These are phyloP conservation scores for Enteromius thamalakanensis DNA, from an alignment of 2,797 vertebrate genomes.

Conservation along the genomic window DNA sequence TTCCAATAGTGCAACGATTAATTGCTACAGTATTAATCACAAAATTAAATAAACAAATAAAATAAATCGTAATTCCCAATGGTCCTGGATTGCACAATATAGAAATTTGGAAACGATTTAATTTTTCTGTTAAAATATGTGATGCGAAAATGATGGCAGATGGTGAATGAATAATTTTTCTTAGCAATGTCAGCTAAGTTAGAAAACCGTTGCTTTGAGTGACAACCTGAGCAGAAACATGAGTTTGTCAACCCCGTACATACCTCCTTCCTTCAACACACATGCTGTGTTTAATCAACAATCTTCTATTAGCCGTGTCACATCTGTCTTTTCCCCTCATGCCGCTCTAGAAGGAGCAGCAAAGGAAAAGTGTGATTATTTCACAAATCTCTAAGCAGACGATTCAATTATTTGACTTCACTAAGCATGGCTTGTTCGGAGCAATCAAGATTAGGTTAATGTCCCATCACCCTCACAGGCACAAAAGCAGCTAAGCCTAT, in stretches of 20 bases:
- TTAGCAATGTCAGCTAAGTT: background rate
- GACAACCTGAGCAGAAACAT: constrained; percentile 25
- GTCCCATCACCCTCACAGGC: constrained; percentile 40
- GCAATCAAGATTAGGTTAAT: constrained; percentile 53
- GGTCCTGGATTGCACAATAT: background rate
- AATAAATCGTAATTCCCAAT: no score
- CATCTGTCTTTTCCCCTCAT: constrained; percentile 34
- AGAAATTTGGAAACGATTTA: background rate
- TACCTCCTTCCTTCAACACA: constrained; percentile 31
- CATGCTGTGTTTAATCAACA: constrained; percentile 50
- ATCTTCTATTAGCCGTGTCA: constrained; percentile 35
- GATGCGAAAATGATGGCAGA: background rate
- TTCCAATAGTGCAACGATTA: background rate
- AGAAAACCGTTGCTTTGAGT: constrained; percentile 3
- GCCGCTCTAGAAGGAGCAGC: constrained; percentile 15
- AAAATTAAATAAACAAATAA: no score
- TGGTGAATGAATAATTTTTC: background rate
- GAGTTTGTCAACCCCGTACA: background rate
- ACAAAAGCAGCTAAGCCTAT: constrained; percentile 37
- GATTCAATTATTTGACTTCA: constrained; percentile 52
- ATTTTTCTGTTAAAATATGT: background rate
- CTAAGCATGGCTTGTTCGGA: constrained; percentile 46
- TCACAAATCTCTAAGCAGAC: constrained; percentile 47
- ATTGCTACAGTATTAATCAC: no score
- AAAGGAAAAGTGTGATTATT: constrained; percentile 50